phyloP scores from a whole-genome alignment of 2,113 vertebrate species.

The Calyptommatus sinebrachiatus region DNA sequence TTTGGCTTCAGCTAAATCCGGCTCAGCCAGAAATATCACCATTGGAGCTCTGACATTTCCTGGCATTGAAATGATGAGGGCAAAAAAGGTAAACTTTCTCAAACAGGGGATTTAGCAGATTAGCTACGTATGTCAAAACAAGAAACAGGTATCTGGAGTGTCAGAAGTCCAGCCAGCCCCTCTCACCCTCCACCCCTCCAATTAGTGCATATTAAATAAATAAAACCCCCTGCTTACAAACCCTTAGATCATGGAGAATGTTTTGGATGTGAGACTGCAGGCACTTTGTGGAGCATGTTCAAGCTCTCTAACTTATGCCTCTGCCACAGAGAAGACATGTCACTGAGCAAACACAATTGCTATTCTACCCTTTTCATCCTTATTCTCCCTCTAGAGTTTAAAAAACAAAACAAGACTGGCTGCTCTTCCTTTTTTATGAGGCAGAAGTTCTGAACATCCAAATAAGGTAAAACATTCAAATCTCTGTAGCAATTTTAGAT shows the following conservation, averaged over 20 bases:
- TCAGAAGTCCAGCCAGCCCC: neutral
- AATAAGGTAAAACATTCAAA: conserved; percentile 11
- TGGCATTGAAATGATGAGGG: conserved; percentile 9
- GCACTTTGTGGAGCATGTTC: neutral
- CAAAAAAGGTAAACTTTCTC: conserved; percentile 20
- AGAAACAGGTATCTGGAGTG: conserved; percentile 23
- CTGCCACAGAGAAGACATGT: neutral
- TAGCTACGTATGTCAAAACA: conserved; percentile 6
- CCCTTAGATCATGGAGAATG: neutral
- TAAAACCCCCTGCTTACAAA: neutral
- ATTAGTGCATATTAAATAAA: conserved; percentile 4
- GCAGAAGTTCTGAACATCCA: neutral
- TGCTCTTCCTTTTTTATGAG: conserved; percentile 2
- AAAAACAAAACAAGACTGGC: neutral
- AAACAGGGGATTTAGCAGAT: neutral
- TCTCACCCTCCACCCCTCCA: too few species aligned
- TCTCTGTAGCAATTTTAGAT: conserved; percentile 1
- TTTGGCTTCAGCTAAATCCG: neutral
- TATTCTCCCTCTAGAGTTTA: neutral
- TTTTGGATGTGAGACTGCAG: neutral
- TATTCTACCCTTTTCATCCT: neutral
- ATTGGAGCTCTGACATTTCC: conserved; percentile 11
- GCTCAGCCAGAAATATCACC: conserved; percentile 14
- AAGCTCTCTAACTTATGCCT: neutral
- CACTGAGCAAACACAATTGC: neutral